Evolutionary conservation across 2,888 invertebrate species (phyloP).

Genomic region (Acanthosepion esculentum): DNA sequence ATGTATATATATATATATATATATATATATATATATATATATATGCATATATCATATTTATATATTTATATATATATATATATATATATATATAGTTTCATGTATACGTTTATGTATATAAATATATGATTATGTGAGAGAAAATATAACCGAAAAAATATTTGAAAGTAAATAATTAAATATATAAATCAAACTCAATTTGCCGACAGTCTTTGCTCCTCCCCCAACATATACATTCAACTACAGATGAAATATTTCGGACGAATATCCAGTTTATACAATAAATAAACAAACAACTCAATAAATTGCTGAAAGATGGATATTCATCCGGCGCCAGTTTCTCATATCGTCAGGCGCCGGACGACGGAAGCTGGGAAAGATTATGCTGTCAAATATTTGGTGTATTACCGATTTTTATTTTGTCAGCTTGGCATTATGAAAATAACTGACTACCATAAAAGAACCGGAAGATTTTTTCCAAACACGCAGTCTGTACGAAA

Average conservation of each 20-base stretch:
- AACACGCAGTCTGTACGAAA: background rate
- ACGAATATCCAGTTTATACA: background rate
- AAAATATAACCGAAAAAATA: background rate
- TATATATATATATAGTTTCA: background rate
- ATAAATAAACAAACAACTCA: background rate
- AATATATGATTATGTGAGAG: background rate
- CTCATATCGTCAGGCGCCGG: background rate
- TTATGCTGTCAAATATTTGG: background rate
- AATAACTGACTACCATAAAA: background rate
- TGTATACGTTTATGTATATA: background rate
- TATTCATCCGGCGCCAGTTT: background rate
- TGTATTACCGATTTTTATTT: background rate
- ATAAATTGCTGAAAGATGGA: background rate
- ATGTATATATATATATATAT: too few relatives aligned
- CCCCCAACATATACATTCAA: background rate
- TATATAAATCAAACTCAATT: background rate
- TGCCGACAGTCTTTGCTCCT: background rate
- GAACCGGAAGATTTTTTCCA: background rate
- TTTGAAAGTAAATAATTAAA: background rate
- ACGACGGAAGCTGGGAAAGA: background rate
- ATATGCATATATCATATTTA: too few relatives aligned
- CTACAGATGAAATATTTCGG: background rate
- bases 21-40: too few relatives aligned
- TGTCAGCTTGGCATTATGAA: background rate
- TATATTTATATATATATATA: background rate